Evolutionary conservation across 2,888 invertebrate genomes (phyloP), one percentile per base, ranked within the genome.

Genomic region (Magallana nippona): DNA sequence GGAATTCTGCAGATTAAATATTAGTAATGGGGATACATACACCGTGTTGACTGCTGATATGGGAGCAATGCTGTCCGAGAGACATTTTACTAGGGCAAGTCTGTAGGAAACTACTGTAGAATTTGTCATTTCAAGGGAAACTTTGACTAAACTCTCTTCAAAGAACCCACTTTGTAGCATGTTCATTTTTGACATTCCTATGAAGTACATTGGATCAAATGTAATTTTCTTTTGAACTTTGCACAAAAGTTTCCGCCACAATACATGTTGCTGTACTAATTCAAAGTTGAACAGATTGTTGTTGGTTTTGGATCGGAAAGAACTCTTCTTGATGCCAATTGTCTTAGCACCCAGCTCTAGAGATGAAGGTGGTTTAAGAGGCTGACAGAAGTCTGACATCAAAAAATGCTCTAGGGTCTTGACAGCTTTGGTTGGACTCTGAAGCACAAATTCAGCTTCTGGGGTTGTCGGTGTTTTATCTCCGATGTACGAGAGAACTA

Each of bases 21-120:
- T 86, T 44, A 92, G 86, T n/a, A 91, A 86, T 15, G 92, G 91
- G n/a, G 92, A 89, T 27, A 92, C 89, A 81, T 91, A 92, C 55
- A 92, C 89, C 78, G 85, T 89, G 63, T 87, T 88, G 15, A 89
- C 88, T 82, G 85, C 87, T n/a, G 80, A 57, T 2, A 58, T 44
- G 79, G 78, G 81, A 85, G 90, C 87, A 88, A 88, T 87, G 81
- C 88, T 83, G 80, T 89, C 86, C 55, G 88, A 82, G 13, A 92
- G 86, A 85, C 91, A 90, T 84, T 92, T 91, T 1, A 92, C 91
- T 86, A 90, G 88, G 44, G 89, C 89, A 13, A 90, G 81, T 81
- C 89, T 86, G 22, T 79, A 87, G n/a, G 83, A 56, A 55, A 88
- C 86, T 1, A 84, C 81, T 11, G 60, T 56, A 17, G 56, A 78